Conservation (phyloP, 2,797 vertebrate species). For the Sylvia borin region DNA sequence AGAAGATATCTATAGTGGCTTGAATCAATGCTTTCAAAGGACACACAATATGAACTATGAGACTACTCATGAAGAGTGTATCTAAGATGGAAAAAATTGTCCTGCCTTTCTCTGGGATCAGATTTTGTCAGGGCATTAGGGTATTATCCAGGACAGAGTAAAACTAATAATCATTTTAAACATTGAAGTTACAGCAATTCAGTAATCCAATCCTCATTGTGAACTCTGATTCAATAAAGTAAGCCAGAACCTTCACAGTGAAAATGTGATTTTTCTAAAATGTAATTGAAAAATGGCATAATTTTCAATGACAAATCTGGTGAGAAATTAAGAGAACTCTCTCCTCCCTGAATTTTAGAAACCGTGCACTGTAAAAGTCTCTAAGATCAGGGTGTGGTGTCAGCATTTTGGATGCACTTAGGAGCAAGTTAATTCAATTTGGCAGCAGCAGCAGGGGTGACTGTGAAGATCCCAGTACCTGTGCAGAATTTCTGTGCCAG, state of each 20-base stretch:
- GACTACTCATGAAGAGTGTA: background rate
- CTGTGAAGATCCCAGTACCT: fast-evolving
- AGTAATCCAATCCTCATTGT: background rate
- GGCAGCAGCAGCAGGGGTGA: background rate
- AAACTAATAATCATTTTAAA: background rate
- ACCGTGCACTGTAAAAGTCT: background rate
- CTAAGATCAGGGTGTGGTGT: background rate
- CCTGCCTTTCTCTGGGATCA: background rate
- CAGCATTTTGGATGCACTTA: background rate
- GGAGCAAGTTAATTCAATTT: background rate
- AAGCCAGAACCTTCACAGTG: background rate
- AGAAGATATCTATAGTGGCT: background rate
- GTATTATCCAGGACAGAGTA: background rate
- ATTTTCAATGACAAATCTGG: background rate
- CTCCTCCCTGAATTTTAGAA: background rate
- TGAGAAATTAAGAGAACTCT: background rate
- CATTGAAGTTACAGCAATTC: background rate
- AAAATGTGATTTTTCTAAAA: background rate
- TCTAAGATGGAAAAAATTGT: background rate
- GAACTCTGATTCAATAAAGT: background rate
- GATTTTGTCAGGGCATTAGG: background rate
- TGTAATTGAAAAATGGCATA: background rate
- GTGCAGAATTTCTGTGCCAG: background rate
- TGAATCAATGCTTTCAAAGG: background rate
- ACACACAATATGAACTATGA: background rate